Evolutionary conservation across 1,140 invertebrate genomes (phyloP), one percentile per base, ranked within the genome.

Genomic region (Drosophila malerkotliana): DNA sequence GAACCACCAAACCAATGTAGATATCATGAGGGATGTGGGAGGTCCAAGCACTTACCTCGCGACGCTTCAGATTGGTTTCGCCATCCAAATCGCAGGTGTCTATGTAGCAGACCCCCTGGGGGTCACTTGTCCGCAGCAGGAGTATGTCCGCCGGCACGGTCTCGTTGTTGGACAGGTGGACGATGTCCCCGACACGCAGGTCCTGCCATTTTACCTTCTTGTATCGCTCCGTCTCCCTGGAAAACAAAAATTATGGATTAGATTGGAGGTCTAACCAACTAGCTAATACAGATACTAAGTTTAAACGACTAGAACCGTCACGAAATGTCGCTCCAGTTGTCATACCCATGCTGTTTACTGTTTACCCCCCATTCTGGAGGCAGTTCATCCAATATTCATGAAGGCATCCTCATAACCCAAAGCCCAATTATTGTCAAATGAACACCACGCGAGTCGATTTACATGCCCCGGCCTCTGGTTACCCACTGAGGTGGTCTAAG

Each of bases 41-140:
- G 18, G 18, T 34, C 10, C 47, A 37, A 10, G 28, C 28, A 85
- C 68, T 66, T 57, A 97, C 96, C 92, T 98, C 96, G 85, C 98
- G 94, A 82, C 98, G 97, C 92, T 99, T 99, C 47, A 99, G 93
- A 94, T 99, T 99, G n/a, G 98, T 99, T 93, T 99, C 99, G 9
- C 99, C 99, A 91, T 99, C 99, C 76, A 99, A 93, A 93, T 99
- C 99, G 71, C 98, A 97, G 1, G 98, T 99, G 93, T 99, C 95
- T 90, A 99, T 96, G 92, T 99, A 99, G 91, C 98, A 99, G 77
- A 99, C 94, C 28, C 98, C 98, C 88, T 98, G 94, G 3, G 97
- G 95, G 93, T 99, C 98, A 91, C 98, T 98, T 45, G 96, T 97
- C 68, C 95, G 94, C 34, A 99, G 92, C 21, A 99, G 92, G 26